Percentiles rank a stretch among this genome's conserved stretches.
Evolutionary conservation across 2,113 vertebrate species (phyloP).

Genomic region (Blennius ocellaris): DNA sequence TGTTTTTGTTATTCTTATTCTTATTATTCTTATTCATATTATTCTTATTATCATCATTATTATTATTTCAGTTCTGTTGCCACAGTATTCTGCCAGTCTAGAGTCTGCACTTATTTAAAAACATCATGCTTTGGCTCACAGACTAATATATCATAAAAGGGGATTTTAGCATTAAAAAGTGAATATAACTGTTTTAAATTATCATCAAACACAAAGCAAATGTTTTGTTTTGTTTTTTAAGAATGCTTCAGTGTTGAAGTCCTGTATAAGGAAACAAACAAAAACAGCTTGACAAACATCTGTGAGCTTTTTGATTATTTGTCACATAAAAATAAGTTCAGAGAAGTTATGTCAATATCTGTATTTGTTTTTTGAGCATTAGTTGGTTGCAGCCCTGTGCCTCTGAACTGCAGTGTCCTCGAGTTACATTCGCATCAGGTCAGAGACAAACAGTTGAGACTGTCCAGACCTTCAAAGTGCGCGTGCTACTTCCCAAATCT

Average conservation of each 20-base stretch:
- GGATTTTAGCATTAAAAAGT: too few species aligned
- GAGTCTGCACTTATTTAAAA: too few species aligned
- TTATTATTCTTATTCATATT: too few species aligned
- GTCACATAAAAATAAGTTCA: background rate
- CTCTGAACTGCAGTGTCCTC: background rate
- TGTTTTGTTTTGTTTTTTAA: background rate
- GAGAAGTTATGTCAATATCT: background rate
- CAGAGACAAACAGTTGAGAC: background rate
- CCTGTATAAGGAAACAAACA: background rate
- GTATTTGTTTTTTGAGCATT: background rate
- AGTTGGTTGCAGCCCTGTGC: background rate
- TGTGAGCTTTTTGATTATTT: background rate
- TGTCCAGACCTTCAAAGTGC: background rate
- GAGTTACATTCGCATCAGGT: background rate
- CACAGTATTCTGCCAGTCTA: too few species aligned
- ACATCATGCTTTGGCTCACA: too few species aligned
- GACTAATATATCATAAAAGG: too few species aligned
- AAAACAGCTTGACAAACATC: background rate
- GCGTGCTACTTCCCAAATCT: conserved; percentile 6
- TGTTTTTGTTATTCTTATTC: too few species aligned
- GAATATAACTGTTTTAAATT: too few species aligned
- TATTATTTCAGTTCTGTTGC: too few species aligned
- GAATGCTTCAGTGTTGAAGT: background rate
- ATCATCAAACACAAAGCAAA: too few species aligned
- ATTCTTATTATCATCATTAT: too few species aligned